Conservation (phyloP, 1,140 invertebrate genomes). For the Hylyphantes graminicola region DNA sequence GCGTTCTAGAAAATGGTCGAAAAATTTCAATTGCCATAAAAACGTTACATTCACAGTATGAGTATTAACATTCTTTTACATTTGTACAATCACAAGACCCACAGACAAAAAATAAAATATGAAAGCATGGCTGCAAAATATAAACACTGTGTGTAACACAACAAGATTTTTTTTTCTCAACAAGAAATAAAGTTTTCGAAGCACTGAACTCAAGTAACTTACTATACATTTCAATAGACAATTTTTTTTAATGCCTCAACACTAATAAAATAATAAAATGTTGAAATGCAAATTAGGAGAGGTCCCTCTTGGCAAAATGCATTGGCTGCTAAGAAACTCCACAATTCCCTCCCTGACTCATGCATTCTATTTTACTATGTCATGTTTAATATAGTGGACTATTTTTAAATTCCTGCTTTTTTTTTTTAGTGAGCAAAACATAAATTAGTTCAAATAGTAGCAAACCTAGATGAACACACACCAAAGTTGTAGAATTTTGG, state of each 20-base stretch:
- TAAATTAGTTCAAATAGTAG: too few species aligned
- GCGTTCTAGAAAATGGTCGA: neutral
- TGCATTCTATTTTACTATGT: too few species aligned
- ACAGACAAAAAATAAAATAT: slow-evolving; percentile 36
- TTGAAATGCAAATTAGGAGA: too few species aligned
- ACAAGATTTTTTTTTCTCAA: slow-evolving; percentile 36
- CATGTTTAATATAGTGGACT: too few species aligned
- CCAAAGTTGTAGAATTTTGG: too few species aligned
- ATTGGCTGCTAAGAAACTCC: too few species aligned
- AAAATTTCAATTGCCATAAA: slow-evolving; percentile 5
- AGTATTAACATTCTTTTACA: slow-evolving; percentile 9
- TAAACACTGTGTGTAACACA: slow-evolving; percentile 27
- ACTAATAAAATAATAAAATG: slow-evolving; percentile 20
- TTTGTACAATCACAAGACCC: slow-evolving; percentile 21
- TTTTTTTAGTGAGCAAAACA: too few species aligned
- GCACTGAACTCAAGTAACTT: slow-evolving; percentile 22
- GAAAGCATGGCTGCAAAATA: slow-evolving; percentile 29
- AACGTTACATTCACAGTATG: slow-evolving; percentile 17
- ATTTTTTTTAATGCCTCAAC: neutral
- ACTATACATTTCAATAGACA: slow-evolving; percentile 20
- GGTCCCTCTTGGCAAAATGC: too few species aligned
- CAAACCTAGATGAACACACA: too few species aligned
- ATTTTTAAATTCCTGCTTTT: too few species aligned
- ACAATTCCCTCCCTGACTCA: too few species aligned
- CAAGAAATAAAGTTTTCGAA: slow-evolving; percentile 34